Conservation (phyloP, 2,113 vertebrate genomes). For the Bos taurus region DNA sequence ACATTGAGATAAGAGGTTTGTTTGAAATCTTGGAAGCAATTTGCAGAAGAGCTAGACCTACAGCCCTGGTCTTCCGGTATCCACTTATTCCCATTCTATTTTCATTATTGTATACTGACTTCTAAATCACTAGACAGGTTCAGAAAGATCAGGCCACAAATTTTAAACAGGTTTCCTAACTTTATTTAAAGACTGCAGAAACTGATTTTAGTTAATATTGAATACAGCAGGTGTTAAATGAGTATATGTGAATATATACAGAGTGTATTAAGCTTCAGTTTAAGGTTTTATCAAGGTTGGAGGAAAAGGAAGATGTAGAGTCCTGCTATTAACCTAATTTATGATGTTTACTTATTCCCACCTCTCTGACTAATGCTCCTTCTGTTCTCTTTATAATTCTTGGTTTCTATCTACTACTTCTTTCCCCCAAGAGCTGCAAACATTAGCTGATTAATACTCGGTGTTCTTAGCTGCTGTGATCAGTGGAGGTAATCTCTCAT, state of each 20-base stretch:
- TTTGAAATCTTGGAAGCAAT: neutral
- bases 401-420: constrained; percentile 52
- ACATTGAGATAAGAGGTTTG: neutral
- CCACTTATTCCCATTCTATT: neutral
- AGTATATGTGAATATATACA: constrained; percentile 5
- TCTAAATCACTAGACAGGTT: neutral
- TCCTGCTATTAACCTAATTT: constrained; percentile 72
- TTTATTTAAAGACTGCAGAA: constrained; percentile 53
- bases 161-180: constrained; percentile 21
- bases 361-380: constrained; percentile 67
- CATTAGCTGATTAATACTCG: constrained; percentile 72
- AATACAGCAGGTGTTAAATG: constrained; percentile 10
- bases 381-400: constrained; percentile 74
- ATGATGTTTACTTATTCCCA: constrained; percentile 75
- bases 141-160: neutral
- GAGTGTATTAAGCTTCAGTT: constrained; percentile 21
- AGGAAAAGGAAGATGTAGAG: constrained; percentile 55
- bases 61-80: neutral
- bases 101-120: neutral
- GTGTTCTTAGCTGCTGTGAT: constrained; percentile 63
- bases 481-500: constrained; percentile 64
- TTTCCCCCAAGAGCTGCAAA: constrained; percentile 49
- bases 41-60: neutral
- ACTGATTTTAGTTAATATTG: constrained; percentile 44
- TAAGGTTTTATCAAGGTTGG: constrained; percentile 38